Evolutionary conservation across 2,888 invertebrate genomes (phyloP).

Genomic region (Danaus chrysippus): DNA sequence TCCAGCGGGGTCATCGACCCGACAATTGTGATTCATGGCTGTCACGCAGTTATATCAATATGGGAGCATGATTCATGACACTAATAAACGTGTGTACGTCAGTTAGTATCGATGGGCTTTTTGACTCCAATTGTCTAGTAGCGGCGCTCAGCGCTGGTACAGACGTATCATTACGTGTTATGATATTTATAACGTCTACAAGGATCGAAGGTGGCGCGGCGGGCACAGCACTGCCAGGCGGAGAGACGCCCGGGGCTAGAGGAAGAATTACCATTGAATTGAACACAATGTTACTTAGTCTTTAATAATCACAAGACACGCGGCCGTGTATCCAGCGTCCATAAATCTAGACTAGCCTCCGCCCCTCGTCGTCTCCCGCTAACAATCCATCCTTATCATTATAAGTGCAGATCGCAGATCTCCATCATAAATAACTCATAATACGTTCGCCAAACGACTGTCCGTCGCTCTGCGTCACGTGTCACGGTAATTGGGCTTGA

Average conservation of each 20-base stretch:
- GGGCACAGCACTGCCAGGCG: too few species aligned
- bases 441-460: conserved; percentile 34
- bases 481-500: conserved; percentile 31
- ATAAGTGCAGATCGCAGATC: conserved; percentile 19
- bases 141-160: background rate
- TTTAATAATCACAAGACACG: too few species aligned
- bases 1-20: conserved; percentile 29
- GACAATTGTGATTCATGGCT: conserved; percentile 57
- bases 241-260: background rate
- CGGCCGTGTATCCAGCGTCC: background rate
- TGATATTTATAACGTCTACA: background rate
- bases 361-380: conserved; percentile 12
- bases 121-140: conserved; percentile 32
- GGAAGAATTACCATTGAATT: background rate
- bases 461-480: conserved; percentile 25
- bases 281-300: background rate
- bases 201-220: background rate
- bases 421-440: conserved; percentile 47
- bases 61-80: conserved; percentile 48
- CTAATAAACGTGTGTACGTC: conserved; percentile 51
- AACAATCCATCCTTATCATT: conserved; percentile 25
- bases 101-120: conserved; percentile 43
- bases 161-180: background rate
- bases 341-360: conserved; percentile 9
- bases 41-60: conserved; percentile 36